Base-by-base conservation (phyloP, 2,888 invertebrate species). In the Lycophotia porphyrea region DNA sequence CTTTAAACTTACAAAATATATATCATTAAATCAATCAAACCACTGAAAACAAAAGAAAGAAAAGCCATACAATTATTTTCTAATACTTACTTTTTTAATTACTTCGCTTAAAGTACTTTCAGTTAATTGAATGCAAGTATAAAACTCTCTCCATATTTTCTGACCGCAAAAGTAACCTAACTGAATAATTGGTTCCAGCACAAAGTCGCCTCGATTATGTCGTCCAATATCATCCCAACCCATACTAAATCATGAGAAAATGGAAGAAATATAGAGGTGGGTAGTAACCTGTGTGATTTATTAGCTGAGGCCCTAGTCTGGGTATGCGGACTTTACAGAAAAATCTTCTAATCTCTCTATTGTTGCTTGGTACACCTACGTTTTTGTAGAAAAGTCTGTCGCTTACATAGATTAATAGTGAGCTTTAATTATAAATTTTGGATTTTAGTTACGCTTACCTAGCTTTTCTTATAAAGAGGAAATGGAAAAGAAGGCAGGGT, bases 191-290 rank as follows among this genome's bases (percentile, higher is more conserved):
- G 75, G 69, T 49, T 15, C 34, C 42, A 47, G 39, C 70, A 71
- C 67, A 75, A 78, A 84, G 84, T 80, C 74, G 70, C 55, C 70
- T 78, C 84, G 84, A 84, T 85, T 84, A 81, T 78, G 81, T 85
- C 87, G 34, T 77, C 74, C 76, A 85, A 85, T 87, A 82, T 78
- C 76, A 84, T 71, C 69, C 79, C 52, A 39, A 49, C 55, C 60
- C 71, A 69, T 68, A 80, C 78, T 87, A 87, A 87, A 87, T 87
- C 87, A 86, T 70, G 63, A 61, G 55, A 80, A 87, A 82, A 87
- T 86, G 74, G 81, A 78, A 82, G 84, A 87, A 85, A 76, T 87
- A 87, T 86, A 77, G 79, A 74, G 86, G 82, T 78, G 82, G 87
- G 82, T 74, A 74, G 78, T 77, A 76, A 78, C 76, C 74, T 27